These are phyloP conservation scores for Polypedilum pembai DNA, from an alignment of 1,140 invertebrate genomes.

Conservation along the genomic window DNA sequence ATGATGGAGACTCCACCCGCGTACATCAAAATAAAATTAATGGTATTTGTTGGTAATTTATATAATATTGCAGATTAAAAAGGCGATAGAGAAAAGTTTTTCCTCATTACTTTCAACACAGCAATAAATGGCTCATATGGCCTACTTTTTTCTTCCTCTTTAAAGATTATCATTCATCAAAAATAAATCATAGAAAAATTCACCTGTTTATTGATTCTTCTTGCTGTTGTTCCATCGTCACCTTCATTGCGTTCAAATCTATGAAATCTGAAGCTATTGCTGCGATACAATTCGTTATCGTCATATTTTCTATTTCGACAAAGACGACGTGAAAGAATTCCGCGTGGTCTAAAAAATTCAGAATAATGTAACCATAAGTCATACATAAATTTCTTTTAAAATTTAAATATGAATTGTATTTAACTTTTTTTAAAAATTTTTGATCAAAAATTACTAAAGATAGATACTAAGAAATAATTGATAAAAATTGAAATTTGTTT, in stretches of 20 bases:
- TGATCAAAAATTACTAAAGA: too few relatives aligned
- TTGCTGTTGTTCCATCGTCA: conserved; percentile 47
- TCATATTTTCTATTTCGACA: conserved; percentile 57
- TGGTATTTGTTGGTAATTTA: not conserved
- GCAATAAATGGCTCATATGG: not conserved
- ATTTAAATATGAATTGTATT: too few relatives aligned
- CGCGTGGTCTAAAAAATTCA: conserved; percentile 43
- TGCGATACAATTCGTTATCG: conserved; percentile 73
- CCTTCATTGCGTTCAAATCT: conserved; percentile 63
- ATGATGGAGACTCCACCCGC: not conserved
- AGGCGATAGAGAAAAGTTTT: not conserved
- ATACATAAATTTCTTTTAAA: too few relatives aligned
- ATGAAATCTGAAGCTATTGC: conserved; percentile 78
- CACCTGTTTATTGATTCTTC: conserved; percentile 48
- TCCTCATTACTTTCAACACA: not conserved
- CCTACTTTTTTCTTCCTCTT: not conserved
- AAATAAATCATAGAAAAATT: conserved; percentile 32
- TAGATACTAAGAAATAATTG: too few relatives aligned
- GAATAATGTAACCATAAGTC: too few relatives aligned
- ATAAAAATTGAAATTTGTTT: too few relatives aligned
- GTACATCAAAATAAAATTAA: not conserved
- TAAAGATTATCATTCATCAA: not conserved
- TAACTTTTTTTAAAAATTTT: too few relatives aligned
- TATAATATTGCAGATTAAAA: conserved; percentile 7
- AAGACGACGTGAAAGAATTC: conserved; percentile 54